A percentile compares a stretch with the other conserved stretches of the same genome.
These are phyloP conservation scores for Probaryconus sp. DNA, from an alignment of 1,140 invertebrate species.

Conservation along the genomic window DNA sequence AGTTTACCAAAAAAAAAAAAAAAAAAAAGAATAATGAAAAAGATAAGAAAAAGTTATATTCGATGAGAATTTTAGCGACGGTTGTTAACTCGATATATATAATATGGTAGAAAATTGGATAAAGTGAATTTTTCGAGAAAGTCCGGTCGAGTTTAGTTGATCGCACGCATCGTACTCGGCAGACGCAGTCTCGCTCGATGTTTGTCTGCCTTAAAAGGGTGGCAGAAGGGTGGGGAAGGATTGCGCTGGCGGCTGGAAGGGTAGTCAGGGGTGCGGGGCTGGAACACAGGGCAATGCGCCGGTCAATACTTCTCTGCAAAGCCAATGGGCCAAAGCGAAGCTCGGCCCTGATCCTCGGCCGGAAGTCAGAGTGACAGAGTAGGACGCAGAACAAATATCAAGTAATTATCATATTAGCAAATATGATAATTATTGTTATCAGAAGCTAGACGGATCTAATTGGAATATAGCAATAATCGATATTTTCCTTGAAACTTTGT, in stretches of 20 bases:
- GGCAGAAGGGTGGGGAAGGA: neutral
- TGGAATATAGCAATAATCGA: too few relatives aligned
- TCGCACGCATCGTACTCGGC: conserved; percentile 28
- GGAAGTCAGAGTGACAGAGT: conserved; percentile 51
- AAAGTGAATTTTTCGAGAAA: too few relatives aligned
- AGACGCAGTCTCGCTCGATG: conserved; percentile 50
- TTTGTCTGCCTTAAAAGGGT: conserved; percentile 50
- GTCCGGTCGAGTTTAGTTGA: conserved; percentile 17
- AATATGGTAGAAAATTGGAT: too few relatives aligned
- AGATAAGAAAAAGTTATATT: too few relatives aligned
- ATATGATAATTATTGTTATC: too few relatives aligned
- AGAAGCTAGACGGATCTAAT: too few relatives aligned
- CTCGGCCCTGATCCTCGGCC: conserved; percentile 55
- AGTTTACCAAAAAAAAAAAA: too few relatives aligned
- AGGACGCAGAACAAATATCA: conserved; percentile 41
- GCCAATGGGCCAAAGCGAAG: conserved; percentile 58
- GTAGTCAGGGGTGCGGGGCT: conserved; percentile 18
- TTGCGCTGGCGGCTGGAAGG: conserved; percentile 11
- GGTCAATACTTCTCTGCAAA: conserved; percentile 61
- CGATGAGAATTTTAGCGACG: too few relatives aligned
- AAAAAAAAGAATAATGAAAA: too few relatives aligned
- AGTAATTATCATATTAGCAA: too few relatives aligned
- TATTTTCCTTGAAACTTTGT: too few relatives aligned
- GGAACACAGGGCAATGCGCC: conserved; percentile 50
- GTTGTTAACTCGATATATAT: too few relatives aligned